A percentile compares a stretch with the other conserved stretches of the same genome.
Evolutionary conservation across 2,113 vertebrate genomes (phyloP).

Genomic region (Dasypus novemcinctus): DNA sequence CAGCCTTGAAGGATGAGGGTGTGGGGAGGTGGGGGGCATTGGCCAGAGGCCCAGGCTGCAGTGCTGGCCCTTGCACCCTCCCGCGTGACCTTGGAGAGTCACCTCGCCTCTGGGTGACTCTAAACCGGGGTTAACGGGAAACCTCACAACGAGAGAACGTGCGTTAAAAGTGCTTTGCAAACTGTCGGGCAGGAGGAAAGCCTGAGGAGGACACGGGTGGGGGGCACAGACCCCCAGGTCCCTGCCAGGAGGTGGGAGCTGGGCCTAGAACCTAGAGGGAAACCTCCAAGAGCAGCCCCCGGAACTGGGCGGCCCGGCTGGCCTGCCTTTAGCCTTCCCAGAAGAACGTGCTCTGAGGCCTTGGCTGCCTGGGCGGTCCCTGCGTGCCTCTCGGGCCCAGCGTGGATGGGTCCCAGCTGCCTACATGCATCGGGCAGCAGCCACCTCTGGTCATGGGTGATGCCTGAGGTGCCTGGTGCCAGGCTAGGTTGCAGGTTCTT

Average conservation of each 20-base stretch:
- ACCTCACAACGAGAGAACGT: background rate
- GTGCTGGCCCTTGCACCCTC: background rate
- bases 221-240: background rate
- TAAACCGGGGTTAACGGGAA: background rate
- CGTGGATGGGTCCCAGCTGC: accelerated
- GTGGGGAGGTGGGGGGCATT: background rate
- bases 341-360: accelerated
- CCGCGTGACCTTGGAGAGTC: background rate
- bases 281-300: background rate
- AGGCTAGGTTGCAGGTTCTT: background rate
- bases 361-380: background rate
- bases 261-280: background rate
- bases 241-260: background rate
- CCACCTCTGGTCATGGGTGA: background rate
- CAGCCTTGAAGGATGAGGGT: accelerated
- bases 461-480: background rate
- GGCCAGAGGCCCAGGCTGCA: background rate
- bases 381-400: accelerated
- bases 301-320: no score
- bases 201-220: no score
- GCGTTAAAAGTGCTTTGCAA: background rate
- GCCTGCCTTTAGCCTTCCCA: background rate
- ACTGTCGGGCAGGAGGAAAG: background rate
- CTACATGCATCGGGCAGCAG: background rate
- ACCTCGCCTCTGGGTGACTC: background rate